phyloP scores from a whole-genome alignment of 2,888 invertebrate genomes.

The Drosophila incognita region DNA sequence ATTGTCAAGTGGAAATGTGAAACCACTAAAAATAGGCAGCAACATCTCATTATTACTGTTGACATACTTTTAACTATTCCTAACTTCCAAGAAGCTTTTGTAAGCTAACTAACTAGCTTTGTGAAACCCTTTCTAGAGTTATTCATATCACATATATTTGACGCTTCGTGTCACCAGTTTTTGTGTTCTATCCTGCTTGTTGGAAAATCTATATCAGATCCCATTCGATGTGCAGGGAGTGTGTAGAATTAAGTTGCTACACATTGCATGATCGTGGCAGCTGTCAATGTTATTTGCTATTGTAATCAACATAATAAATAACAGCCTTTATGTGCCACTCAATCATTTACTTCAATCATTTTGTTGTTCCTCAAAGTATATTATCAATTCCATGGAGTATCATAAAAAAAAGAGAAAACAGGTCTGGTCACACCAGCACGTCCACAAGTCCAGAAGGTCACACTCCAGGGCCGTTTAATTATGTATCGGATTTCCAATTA shows the following conservation, averaged over 20 bases:
- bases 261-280: not conserved
- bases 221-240: not conserved
- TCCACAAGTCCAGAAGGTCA: not conserved
- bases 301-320: not conserved
- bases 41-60: not conserved
- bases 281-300: not conserved
- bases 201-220: not conserved
- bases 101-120: not conserved
- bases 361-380: not conserved
- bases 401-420: not conserved
- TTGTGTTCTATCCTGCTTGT: not conserved
- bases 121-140: no score
- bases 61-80: not conserved
- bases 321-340: not conserved
- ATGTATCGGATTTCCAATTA: constrained; percentile 58
- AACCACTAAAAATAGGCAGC: constrained; percentile 32
- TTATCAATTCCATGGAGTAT: not conserved
- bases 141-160: not conserved
- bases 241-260: not conserved
- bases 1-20: constrained; percentile 24
- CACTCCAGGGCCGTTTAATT: constrained; percentile 28
- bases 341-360: not conserved
- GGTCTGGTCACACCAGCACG: not conserved
- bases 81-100: not conserved
- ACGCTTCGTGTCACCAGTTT: not conserved